Conservation (phyloP, 2,797 vertebrate species). For the Coregonus suidteri region DNA sequence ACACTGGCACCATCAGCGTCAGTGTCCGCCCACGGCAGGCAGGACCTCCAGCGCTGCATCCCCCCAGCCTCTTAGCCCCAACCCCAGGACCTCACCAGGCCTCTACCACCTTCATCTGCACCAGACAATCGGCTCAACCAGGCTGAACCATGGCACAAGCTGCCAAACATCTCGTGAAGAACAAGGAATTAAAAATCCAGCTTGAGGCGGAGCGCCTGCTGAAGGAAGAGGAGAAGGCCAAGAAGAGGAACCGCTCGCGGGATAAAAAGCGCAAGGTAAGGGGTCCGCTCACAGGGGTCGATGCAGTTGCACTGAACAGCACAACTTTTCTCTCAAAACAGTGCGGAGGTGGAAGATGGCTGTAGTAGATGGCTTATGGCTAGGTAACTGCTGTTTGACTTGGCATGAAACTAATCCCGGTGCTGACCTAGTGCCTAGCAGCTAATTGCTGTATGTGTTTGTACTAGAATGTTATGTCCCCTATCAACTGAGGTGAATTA, state of each 20-base stretch:
- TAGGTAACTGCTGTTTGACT: no score
- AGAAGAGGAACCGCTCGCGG: slow-evolving; percentile 92
- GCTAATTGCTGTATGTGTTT: no score
- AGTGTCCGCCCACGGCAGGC: slow-evolving; percentile 65
- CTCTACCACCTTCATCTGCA: slow-evolving; percentile 13
- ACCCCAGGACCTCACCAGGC: neutral
- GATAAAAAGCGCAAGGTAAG: slow-evolving; percentile 97
- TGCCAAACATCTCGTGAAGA: slow-evolving; percentile 97
- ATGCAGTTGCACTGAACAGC: slow-evolving; percentile 3
- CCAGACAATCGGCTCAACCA: neutral
- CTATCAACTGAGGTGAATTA: no score
- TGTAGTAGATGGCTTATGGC: no score
- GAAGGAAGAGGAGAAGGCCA: slow-evolving; percentile 90
- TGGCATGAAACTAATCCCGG: no score
- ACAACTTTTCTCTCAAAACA: slow-evolving; percentile 24
- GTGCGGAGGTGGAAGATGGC: no score
- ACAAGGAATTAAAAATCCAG: slow-evolving; percentile 95
- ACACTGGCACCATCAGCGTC: slow-evolving; percentile 31
- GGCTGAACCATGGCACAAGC: slow-evolving; percentile 90
- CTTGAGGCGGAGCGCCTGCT: slow-evolving; percentile 91
- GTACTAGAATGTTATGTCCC: no score
- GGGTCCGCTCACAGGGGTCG: slow-evolving; percentile 59
- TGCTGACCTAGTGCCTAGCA: no score
- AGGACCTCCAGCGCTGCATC: slow-evolving; percentile 54
- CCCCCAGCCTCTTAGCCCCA: slow-evolving; percentile 52